A percentile compares a stretch with the other conserved stretches of the same genome.
Evolutionary conservation across 1,140 invertebrate species (phyloP).

Genomic region (Stegodyphus mimosarum): DNA sequence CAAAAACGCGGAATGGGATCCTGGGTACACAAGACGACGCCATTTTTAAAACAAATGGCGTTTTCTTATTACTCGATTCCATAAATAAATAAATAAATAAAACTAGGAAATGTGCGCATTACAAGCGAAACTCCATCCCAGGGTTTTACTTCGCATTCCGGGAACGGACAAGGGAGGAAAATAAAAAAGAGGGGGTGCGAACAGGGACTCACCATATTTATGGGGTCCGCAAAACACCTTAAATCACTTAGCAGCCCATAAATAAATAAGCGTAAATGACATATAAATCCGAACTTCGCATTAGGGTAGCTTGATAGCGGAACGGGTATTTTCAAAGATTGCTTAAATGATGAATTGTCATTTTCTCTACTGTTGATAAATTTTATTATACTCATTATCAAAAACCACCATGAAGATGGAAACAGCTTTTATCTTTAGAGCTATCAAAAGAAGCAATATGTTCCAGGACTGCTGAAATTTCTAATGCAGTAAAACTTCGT

Average conservation of each 20-base stretch:
- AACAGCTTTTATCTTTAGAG: no score
- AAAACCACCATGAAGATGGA: no score
- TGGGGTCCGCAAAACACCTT: constrained; percentile 38
- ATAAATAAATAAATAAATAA: constrained; percentile 3
- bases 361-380: no score
- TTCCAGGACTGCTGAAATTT: no score
- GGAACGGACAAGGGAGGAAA: background rate
- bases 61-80: constrained; percentile 3
- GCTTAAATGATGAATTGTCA: background rate
- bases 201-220: constrained; percentile 40
- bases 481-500: no score
- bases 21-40: background rate
- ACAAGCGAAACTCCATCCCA: background rate
- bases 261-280: constrained; percentile 56
- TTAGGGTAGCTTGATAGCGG: background rate
- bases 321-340: background rate
- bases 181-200: background rate
- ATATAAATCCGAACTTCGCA: constrained; percentile 32
- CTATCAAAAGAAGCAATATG: no score
- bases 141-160: constrained; percentile 13
- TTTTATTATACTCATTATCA: no score
- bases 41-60: constrained; percentile 18
- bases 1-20: no score
- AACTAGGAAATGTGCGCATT: background rate
- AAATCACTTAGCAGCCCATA: constrained; percentile 55